These are phyloP conservation scores for Corythucha ciliata DNA, from an alignment of 2,888 invertebrate species.

Conservation along the genomic window DNA sequence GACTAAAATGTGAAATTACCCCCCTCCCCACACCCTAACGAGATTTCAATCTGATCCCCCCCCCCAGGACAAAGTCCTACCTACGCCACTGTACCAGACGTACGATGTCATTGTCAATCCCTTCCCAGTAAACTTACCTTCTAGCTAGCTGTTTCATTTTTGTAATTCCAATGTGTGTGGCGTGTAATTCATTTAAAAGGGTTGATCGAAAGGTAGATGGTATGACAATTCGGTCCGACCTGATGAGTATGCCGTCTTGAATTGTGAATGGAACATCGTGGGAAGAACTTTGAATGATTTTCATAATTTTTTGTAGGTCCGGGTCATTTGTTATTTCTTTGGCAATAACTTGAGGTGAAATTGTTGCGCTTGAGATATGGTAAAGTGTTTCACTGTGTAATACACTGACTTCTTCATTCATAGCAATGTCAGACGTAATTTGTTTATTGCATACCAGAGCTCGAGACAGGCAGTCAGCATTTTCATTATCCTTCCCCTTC, in stretches of 20 bases:
- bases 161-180: slow-evolving; percentile 34
- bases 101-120: slow-evolving; percentile 35
- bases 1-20: too few species aligned
- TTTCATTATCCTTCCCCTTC: slow-evolving; percentile 1
- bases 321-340: slow-evolving; percentile 1
- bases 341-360: not conserved
- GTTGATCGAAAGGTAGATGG: slow-evolving; percentile 28
- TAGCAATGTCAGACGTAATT: not conserved
- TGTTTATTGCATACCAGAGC: not conserved
- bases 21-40: too few species aligned
- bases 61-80: too few species aligned
- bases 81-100: slow-evolving; percentile 31
- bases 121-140: slow-evolving; percentile 36
- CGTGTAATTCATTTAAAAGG: slow-evolving; percentile 35
- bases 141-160: slow-evolving; percentile 37
- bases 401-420: slow-evolving; percentile 16
- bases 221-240: slow-evolving; percentile 26
- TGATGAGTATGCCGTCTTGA: slow-evolving; percentile 19
- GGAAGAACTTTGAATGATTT: not conserved
- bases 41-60: too few species aligned
- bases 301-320: slow-evolving; percentile 7
- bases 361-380: slow-evolving; percentile 10
- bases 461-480: slow-evolving; percentile 13
- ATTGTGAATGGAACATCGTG: slow-evolving; percentile 14
- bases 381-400: slow-evolving; percentile 10